These are phyloP conservation scores for Apis florea DNA, from an alignment of 1,140 invertebrate species.

Conservation along the genomic window DNA sequence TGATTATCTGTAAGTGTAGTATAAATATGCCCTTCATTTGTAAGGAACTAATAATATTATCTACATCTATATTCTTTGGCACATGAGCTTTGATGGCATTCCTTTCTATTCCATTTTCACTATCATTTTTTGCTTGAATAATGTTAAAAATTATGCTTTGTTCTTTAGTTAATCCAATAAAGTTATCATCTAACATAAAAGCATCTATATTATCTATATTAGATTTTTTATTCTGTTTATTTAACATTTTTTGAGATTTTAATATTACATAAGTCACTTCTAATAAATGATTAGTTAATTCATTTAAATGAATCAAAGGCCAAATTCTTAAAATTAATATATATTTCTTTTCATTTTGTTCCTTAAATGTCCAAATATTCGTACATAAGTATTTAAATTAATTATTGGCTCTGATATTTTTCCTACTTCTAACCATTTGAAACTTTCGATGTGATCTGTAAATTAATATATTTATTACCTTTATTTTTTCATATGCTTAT, in stretches of 20 bases:
- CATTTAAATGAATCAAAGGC: constrained; percentile 64
- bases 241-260: constrained; percentile 4
- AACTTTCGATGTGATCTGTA: constrained; percentile 64
- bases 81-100: constrained; percentile 59
- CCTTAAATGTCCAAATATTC: constrained; percentile 66
- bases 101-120: constrained; percentile 69
- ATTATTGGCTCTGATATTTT: constrained; percentile 43
- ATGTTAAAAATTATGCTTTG: constrained; percentile 69
- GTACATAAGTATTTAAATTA: constrained; percentile 61
- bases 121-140: constrained; percentile 63
- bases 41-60: constrained; percentile 72
- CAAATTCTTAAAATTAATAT: constrained; percentile 65
- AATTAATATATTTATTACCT: background rate
- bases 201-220: constrained; percentile 1
- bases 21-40: constrained; percentile 74
- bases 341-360: constrained; percentile 59
- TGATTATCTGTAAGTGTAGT: constrained; percentile 73
- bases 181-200: background rate
- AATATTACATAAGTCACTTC: constrained; percentile 37
- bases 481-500: background rate
- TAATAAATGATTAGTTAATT: constrained; percentile 62
- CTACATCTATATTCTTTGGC: constrained; percentile 61
- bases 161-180: constrained; percentile 58
- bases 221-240: background rate
- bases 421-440: constrained; percentile 69